Percentiles rank a stretch among this genome's conserved stretches.
These are phyloP conservation scores for Hippoglossus hippoglossus DNA, from an alignment of 2,797 vertebrate genomes.

Conservation along the genomic window DNA sequence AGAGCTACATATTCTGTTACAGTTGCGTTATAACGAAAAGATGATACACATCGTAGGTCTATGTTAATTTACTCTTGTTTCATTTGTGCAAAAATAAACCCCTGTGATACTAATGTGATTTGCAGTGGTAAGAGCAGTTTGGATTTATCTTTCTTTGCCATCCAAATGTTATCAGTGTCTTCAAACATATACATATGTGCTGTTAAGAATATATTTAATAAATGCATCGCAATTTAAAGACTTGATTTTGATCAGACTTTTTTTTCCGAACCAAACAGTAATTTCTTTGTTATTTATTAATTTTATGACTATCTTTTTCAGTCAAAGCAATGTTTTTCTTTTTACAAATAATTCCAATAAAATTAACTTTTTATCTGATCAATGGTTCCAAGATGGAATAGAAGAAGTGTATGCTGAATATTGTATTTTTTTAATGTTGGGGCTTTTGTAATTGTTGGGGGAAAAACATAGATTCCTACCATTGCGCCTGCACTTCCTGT, in stretches of 20 bases:
- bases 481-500: no score
- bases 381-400: no score
- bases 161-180: conserved; percentile 41
- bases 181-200: conserved; percentile 25
- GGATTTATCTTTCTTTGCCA: conserved; percentile 19
- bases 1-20: conserved; percentile 35
- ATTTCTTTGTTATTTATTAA: neutral
- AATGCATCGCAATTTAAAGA: conserved; percentile 49
- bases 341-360: no score
- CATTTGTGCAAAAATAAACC: conserved; percentile 24
- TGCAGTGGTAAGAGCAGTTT: conserved; percentile 40
- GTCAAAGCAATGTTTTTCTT: no score
- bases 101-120: conserved; percentile 31
- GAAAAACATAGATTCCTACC: no score
- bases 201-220: conserved; percentile 71
- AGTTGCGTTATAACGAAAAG: conserved; percentile 32
- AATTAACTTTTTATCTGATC: no score
- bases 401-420: no score
- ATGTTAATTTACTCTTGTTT: conserved; percentile 12
- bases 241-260: neutral
- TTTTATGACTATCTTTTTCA: neutral
- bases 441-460: no score
- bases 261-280: neutral
- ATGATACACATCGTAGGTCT: conserved; percentile 20
- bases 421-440: no score